phyloP scores from a whole-genome alignment of 2,113 vertebrate genomes.

The Archilochus colubris region DNA sequence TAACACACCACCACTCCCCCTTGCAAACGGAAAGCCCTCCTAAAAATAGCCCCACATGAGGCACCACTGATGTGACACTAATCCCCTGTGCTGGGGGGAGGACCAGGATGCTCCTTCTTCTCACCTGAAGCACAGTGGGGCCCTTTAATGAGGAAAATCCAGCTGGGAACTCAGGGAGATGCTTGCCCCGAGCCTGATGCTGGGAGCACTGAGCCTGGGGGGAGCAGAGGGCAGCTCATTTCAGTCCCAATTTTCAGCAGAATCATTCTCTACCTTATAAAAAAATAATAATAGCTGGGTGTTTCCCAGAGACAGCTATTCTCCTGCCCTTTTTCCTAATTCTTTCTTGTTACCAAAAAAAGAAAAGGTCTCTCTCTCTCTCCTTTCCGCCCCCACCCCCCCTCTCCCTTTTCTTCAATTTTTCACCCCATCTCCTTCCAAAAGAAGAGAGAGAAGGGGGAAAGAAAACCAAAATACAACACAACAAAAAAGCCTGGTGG shows the following conservation, averaged over 20 bases:
- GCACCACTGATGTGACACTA: background rate
- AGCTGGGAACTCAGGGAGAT: background rate
- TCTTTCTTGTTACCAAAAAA: background rate
- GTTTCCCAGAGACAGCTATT: background rate
- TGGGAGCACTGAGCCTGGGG: background rate
- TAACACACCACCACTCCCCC: background rate
- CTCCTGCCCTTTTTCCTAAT: background rate
- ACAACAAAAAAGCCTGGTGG: background rate
- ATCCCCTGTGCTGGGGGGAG: background rate
- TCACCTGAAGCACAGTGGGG: fast-evolving
- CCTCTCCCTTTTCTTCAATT: background rate
- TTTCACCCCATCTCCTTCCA: background rate
- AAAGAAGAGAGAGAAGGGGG: background rate
- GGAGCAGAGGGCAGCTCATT: background rate
- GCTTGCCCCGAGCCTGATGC: fast-evolving
- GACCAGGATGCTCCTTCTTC: background rate
- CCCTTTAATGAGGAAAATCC: background rate
- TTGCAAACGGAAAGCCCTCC: background rate
- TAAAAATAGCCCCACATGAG: background rate
- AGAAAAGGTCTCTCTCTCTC: background rate
- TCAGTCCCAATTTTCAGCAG: background rate
- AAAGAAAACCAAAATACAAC: no score
- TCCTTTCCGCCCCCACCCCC: no score
- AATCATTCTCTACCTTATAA: conserved; percentile 18
- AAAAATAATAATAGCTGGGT: background rate